A percentile compares a stretch with the other conserved stretches of the same genome.
Evolutionary conservation across 2,888 invertebrate species (phyloP).

Genomic region (Cantharis flavilabris): DNA sequence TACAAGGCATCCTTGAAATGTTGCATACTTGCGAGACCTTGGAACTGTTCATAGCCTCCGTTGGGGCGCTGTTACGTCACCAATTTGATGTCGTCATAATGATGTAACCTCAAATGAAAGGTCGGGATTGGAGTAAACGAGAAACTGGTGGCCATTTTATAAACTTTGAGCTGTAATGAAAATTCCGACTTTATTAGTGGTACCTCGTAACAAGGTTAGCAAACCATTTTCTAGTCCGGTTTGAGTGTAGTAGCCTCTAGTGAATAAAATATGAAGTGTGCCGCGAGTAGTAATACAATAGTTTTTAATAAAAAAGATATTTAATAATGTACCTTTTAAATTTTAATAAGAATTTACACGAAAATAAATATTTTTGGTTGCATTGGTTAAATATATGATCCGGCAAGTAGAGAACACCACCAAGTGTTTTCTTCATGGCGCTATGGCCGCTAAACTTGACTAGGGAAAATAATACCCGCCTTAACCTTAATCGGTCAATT

Average conservation of each 20-base stretch:
- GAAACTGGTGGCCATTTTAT: conserved; percentile 67
- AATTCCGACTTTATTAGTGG: conserved; percentile 42
- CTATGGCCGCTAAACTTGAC: conserved; percentile 55
- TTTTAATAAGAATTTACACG: conserved; percentile 1
- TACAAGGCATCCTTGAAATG: conserved; percentile 33
- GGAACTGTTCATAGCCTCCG: conserved; percentile 54
- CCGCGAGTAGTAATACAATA: conserved; percentile 17
- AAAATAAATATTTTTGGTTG: conserved; percentile 17
- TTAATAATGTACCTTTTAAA: conserved; percentile 26
- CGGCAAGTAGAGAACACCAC: conserved; percentile 49
- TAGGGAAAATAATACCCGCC: conserved; percentile 52
- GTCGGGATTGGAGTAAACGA: conserved; percentile 52
- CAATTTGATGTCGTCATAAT: conserved; percentile 53
- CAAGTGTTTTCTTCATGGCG: conserved; percentile 51
- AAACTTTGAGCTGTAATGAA: conserved; percentile 62
- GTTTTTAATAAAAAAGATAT: conserved; percentile 20
- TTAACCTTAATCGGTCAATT: conserved; percentile 51
- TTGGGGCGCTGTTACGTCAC: conserved; percentile 53
- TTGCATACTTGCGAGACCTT: conserved; percentile 52
- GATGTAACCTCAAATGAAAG: conserved; percentile 45
- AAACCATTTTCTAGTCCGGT: conserved; percentile 42
- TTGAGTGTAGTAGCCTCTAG: conserved; percentile 34
- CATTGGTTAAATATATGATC: conserved; percentile 28
- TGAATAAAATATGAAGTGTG: conserved; percentile 30
- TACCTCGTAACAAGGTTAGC: conserved; percentile 63